Evolutionary conservation across 2,113 vertebrate species (phyloP).

Genomic region (Myrmophylax atrothorax): DNA sequence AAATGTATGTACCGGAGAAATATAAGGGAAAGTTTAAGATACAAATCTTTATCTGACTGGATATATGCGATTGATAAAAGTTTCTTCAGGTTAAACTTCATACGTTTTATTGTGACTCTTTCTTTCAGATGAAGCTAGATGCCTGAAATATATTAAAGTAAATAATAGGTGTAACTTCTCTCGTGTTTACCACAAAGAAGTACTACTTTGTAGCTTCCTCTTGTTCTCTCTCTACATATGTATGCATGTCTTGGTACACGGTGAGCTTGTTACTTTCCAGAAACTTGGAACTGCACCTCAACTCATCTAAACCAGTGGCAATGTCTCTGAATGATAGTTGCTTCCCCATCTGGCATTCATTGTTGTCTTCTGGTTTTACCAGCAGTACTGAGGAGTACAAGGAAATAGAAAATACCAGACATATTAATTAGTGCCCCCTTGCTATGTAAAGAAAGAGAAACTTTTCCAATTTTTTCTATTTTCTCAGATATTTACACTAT

Average conservation of each 20-base stretch:
- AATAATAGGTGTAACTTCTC: conserved; percentile 25
- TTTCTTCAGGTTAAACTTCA: not conserved
- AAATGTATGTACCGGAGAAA: not conserved
- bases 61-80: not conserved
- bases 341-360: not conserved
- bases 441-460: conserved; percentile 48
- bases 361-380: not conserved
- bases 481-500: conserved; percentile 90
- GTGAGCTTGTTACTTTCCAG: not conserved
- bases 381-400: not conserved
- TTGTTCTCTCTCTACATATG: not conserved
- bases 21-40: not conserved
- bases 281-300: not conserved
- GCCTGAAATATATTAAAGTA: conserved; percentile 33
- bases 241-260: not conserved
- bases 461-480: conserved; percentile 41
- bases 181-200: conserved; percentile 7
- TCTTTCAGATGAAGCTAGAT: conserved; percentile 48
- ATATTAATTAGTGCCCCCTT: not conserved
- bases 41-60: not conserved
- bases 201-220: conserved; percentile 10
- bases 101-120: conserved; percentile 33
- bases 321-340: not conserved
- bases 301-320: not conserved
- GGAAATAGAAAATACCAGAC: not conserved